Conservation (phyloP, 2,888 invertebrate species). For the Cerceris rybyensis region DNA sequence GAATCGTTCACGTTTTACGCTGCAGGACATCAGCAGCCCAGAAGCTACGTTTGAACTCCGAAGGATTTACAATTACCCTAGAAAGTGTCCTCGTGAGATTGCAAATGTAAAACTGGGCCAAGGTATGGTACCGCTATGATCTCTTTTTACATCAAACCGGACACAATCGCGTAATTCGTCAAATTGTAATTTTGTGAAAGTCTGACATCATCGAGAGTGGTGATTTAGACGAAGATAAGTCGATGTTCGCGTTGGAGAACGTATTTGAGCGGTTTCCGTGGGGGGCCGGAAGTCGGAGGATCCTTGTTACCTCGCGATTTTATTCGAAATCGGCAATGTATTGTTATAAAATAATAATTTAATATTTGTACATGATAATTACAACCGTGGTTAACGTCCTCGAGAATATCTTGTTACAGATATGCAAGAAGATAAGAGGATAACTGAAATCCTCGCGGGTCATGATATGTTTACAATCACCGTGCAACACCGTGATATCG, state of each 20-base stretch:
- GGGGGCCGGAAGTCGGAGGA: not conserved
- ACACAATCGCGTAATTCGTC: not conserved
- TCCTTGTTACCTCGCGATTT: no score
- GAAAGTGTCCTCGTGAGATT: conserved; percentile 16
- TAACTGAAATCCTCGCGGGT: conserved; percentile 8
- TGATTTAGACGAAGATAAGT: conserved; percentile 2
- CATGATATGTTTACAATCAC: conserved; percentile 45
- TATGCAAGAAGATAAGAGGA: conserved; percentile 34
- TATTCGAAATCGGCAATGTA: no score
- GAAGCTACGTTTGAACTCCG: not conserved
- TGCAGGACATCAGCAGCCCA: not conserved
- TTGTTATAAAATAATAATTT: conserved; percentile 17
- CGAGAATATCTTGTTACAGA: conserved; percentile 25
- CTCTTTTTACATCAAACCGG: not conserved
- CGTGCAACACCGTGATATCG: conserved; percentile 16
- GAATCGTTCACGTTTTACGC: not conserved
- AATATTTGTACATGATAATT: conserved; percentile 38
- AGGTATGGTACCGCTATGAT: conserved; percentile 10
- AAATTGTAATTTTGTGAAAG: conserved; percentile 20
- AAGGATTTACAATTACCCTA: conserved; percentile 9
- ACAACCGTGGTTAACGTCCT: not conserved
- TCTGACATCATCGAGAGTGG: conserved; percentile 9
- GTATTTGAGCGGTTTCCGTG: not conserved
- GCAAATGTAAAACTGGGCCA: conserved; percentile 25
- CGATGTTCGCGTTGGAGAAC: not conserved